Base-by-base conservation (phyloP, 2,797 vertebrate species). In the Enteromius trimaculatus region DNA sequence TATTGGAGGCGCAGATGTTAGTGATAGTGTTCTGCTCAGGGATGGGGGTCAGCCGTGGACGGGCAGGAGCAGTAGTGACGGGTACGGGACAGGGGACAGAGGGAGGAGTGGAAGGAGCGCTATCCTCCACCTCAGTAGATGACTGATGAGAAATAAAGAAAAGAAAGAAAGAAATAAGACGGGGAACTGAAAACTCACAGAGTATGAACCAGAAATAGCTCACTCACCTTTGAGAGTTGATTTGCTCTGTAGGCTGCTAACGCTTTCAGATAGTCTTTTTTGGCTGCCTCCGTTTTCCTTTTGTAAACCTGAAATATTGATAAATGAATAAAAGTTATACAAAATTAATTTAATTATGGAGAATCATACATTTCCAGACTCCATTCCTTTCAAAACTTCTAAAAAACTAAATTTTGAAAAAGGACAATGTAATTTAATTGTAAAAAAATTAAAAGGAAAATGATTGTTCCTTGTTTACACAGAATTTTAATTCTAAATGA, bases 211-310 rank as follows among this genome's bases (percentile, higher is more conserved):
- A 31, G 17, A 64, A 21, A 23, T 10, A 60, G 11, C 11, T 2
- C 1, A 64, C 88, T 91, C 89, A 97, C 96, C 94, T 97, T 95
- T 84, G 95, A 94, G 21, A 92, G 91, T 51, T 95, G 95, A 82
- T 93, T 92, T 80, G 93, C 93, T 89, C 94, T 93, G 91, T 98
- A 98, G 79, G 96, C 95, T 19, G 95, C 94, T 84, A 98, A 87
- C 0, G 96, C 96, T 91, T 97, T 97, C 74, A 98, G 85, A 90
- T 97, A 97, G 23, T 98, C 97, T 87, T 95, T 97, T 89, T 97
- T 98, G 1, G 97, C 96, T 0, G 95, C 95, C 87, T 98, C 97
- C 0, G 96, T 97, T 91, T 98, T 98, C 90, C 96, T 94, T 89
- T 97, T 98, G 93, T 98, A 98, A 21, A 98, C 96, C 97, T 98